A percentile compares a stretch with the other conserved stretches of the same genome.
Conservation (phyloP, 2,797 vertebrate genomes). For the Anguilla obscura region DNA sequence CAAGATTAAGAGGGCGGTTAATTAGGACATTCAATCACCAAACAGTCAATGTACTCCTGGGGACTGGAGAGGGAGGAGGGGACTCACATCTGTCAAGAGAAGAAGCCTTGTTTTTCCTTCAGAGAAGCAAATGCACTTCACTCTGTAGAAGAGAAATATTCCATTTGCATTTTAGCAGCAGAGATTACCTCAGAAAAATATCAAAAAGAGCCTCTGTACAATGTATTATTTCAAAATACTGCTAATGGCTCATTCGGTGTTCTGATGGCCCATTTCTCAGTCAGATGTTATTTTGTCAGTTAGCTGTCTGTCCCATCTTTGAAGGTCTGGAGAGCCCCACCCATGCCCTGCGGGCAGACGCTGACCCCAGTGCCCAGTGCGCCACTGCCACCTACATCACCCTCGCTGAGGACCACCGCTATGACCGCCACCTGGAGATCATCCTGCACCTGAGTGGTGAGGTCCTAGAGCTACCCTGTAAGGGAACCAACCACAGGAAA, state of each 20-base stretch:
- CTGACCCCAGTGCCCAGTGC: slow-evolving; percentile 87
- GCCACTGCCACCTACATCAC: slow-evolving; percentile 90
- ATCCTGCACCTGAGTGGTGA: slow-evolving; percentile 92
- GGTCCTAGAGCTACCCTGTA: slow-evolving; percentile 37
- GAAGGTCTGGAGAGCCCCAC: slow-evolving; percentile 93
- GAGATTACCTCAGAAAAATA: background rate
- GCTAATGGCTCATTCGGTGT: background rate
- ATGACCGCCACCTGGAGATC: slow-evolving; percentile 88
- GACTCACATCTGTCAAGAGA: background rate
- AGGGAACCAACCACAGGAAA: background rate
- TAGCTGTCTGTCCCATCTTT: background rate
- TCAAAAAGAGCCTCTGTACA: background rate
- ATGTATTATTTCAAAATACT: background rate
- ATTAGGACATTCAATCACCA: slow-evolving; percentile 21
- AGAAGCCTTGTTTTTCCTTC: background rate
- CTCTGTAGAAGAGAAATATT: background rate
- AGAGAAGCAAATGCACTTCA: background rate
- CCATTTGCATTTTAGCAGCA: background rate
- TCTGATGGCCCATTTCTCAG: background rate
- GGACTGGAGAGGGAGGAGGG: background rate
- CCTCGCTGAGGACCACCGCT: slow-evolving; percentile 86
- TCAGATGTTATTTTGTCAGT: background rate
- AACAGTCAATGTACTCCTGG: slow-evolving; percentile 8
- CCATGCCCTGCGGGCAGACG: slow-evolving; percentile 88
- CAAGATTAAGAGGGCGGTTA: slow-evolving; percentile 3